Percentiles rank a stretch among this genome's conserved stretches.
phyloP scores from a whole-genome alignment of 2,113 vertebrate genomes.

The Malurus elegans region DNA sequence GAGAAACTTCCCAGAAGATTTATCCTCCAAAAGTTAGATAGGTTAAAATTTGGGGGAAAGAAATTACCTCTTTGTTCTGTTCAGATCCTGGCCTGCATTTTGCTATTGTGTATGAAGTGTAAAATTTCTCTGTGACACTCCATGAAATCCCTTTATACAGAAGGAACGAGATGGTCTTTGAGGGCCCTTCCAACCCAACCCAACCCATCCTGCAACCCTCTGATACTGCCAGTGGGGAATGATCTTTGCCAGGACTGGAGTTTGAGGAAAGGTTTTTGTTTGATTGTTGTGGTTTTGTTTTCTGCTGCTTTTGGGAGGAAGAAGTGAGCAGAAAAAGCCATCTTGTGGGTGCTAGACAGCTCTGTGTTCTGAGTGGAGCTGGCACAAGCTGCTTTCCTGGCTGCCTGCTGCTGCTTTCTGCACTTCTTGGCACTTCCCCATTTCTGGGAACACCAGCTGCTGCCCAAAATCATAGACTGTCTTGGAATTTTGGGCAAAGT shows the following conservation, averaged over 20 bases:
- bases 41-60: background rate
- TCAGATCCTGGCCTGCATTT: background rate
- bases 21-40: background rate
- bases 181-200: background rate
- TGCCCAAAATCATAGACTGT: background rate
- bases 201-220: fast-evolving
- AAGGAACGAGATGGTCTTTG: background rate
- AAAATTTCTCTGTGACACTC: background rate
- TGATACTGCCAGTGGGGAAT: background rate
- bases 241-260: background rate
- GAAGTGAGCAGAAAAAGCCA: background rate
- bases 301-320: background rate
- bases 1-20: background rate
- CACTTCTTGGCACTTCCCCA: background rate
- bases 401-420: background rate
- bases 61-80: background rate
- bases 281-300: background rate
- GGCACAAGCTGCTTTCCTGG: background rate
- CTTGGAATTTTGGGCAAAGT: background rate
- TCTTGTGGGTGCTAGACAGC: background rate
- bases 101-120: background rate
- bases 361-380: background rate
- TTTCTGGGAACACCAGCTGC: background rate
- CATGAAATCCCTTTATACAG: background rate
- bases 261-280: background rate